phyloP scores from a whole-genome alignment of 2,888 invertebrate species.

The Lamellibrachia columna region DNA sequence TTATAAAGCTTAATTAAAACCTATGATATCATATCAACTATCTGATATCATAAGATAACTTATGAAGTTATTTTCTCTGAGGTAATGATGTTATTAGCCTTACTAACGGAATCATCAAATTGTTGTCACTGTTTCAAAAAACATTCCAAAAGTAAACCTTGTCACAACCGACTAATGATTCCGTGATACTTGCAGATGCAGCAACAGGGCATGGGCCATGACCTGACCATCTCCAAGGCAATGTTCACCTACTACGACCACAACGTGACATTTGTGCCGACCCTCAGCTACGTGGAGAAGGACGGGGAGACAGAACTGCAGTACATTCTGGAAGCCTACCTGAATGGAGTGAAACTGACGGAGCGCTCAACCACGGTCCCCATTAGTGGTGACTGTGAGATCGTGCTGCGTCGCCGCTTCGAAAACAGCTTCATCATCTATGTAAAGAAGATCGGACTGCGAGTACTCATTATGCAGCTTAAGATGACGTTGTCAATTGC shows the following conservation, averaged over 20 bases:
- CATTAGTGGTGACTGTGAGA: not conserved
- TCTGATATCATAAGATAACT: not conserved
- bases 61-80: not conserved
- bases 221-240: conserved; percentile 13
- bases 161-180: not conserved
- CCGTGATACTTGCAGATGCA: not conserved
- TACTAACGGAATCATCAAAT: not conserved
- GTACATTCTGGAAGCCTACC: not conserved
- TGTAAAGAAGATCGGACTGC: not conserved
- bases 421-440: not conserved
- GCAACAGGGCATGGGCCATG: conserved; percentile 18
- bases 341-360: not conserved
- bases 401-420: not conserved
- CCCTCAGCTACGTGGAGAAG: conserved; percentile 17
- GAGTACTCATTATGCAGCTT: not conserved
- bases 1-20: not conserved
- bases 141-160: not conserved
- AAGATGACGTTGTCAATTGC: conserved; percentile 19
- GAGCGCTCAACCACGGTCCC: not conserved
- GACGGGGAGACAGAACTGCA: conserved; percentile 16
- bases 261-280: not conserved
- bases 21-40: not conserved
- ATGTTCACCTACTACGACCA: not conserved
- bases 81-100: not conserved
- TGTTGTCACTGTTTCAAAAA: not conserved